Conservation (phyloP, 1,140 invertebrate genomes). For the Meloidogyne floridensis region DNA sequence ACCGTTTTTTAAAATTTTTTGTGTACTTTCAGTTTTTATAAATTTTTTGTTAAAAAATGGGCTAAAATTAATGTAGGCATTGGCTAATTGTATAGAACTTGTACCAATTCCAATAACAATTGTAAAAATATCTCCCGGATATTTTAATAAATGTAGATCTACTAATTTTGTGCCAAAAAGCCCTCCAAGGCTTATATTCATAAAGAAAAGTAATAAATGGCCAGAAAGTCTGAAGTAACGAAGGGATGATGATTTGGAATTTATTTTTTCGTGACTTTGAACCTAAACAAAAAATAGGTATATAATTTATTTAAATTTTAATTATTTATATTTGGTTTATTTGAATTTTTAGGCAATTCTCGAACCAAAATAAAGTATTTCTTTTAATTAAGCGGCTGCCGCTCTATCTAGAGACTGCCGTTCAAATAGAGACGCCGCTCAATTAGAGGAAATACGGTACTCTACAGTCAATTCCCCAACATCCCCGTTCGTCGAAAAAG, state of each 20-base stretch:
- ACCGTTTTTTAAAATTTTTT: constrained; percentile 6
- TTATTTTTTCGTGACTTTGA: constrained; percentile 11
- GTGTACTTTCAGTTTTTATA: constrained; percentile 3
- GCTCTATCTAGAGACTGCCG: too few species aligned
- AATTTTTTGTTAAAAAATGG: background rate
- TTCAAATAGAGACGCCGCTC: too few species aligned
- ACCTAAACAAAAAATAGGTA: background rate
- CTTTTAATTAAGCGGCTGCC: too few species aligned
- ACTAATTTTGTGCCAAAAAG: constrained; percentile 33
- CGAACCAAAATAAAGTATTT: too few species aligned
- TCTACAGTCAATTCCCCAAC: too few species aligned
- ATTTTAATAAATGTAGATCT: constrained; percentile 24
- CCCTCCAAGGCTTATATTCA: constrained; percentile 32
- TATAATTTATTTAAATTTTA: constrained; percentile 3
- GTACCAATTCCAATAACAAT: constrained; percentile 34
- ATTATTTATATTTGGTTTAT: too few species aligned
- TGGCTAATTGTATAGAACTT: constrained; percentile 34
- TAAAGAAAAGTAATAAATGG: constrained; percentile 27
- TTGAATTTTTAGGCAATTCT: too few species aligned
- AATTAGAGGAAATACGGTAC: too few species aligned
- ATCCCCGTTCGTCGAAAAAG: too few species aligned
- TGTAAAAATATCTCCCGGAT: constrained; percentile 31
- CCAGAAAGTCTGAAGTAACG: constrained; percentile 25
- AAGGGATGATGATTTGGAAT: constrained; percentile 16
- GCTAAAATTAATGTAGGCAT: constrained; percentile 13